A percentile compares a stretch with the other conserved stretches of the same genome.
Evolutionary conservation across 2,113 vertebrate species (phyloP).

Genomic region (Dasyprocta punctata): DNA sequence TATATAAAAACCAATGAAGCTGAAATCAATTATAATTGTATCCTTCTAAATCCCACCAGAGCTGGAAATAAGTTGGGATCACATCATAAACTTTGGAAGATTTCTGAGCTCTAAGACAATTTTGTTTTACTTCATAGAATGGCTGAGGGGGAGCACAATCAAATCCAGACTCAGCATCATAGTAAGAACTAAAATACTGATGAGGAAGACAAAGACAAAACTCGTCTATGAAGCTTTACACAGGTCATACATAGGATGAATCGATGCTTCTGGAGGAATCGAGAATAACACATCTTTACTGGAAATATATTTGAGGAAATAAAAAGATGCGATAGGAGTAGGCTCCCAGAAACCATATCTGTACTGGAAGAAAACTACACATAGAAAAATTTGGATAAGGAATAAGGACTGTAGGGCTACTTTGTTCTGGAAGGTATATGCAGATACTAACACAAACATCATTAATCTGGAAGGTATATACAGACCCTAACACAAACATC

Average conservation of each 20-base stretch:
- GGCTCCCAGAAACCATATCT: not conserved
- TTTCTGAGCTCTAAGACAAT: not conserved
- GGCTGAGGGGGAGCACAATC: not conserved
- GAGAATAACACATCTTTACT: not conserved
- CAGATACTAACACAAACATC: not conserved
- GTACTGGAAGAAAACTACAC: not conserved
- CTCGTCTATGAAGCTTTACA: not conserved
- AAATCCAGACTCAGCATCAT: not conserved
- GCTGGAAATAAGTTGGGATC: not conserved
- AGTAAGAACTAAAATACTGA: rapidly evolving
- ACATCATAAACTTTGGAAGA: not conserved
- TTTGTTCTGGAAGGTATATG: not conserved
- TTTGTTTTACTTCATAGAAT: not conserved
- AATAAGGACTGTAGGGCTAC: not conserved
- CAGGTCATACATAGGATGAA: not conserved
- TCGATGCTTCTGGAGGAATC: not conserved
- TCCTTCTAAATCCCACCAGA: not conserved
- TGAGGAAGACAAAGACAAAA: not conserved
- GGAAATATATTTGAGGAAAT: not conserved
- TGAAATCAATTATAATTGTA: not conserved
- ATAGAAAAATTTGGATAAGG: not conserved
- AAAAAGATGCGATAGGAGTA: not conserved
- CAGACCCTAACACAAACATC: not conserved
- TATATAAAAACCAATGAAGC: not conserved
- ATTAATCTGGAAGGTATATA: not conserved